Base-by-base conservation (phyloP, 2,797 vertebrate species). In the Oreonectes daqikongensis region DNA sequence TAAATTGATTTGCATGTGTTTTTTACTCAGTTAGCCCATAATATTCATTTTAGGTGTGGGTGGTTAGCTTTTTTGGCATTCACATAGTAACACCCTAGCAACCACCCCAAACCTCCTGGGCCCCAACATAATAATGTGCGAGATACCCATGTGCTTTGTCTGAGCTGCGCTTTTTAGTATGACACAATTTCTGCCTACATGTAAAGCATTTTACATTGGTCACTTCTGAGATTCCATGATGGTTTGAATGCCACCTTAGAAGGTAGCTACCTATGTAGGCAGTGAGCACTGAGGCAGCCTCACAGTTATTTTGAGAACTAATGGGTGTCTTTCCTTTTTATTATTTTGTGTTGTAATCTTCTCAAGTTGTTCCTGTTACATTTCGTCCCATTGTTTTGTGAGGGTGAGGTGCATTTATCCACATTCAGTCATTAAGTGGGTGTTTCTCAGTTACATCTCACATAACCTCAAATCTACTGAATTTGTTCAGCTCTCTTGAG, bases 401-500 rank as follows among this genome's bases (percentile, higher is more conserved):
- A 59, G 26, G 18, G 26, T 59, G 55, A 59, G 55, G 14, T 7
- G 5, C 55, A 30, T 17, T 17, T 12, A 60, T 69, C 20, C 15
- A 18, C 22, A n/a, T 7, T 15, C 26, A 15, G 24, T 72, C 5
- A 52, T 35, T 26, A 4, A 60, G 3, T 8, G 55, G 42, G 15
- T 77, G 53, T 60, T 61, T 50, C 30, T 77, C 42, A 5, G 6
- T 20, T n/a, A 28, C 11, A 69, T 50, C 17, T 61, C 66, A 61
- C 30, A 28, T 48, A 57, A 66, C 61, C 35, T 15, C 10, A 67
- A 67, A 30, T 50, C 24, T 59, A 32, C 12, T 32, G n/a, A 59
- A 75, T 75, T 5, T 46, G 35, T 77, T 69, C 40, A 20, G 30
- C 42, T 77, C 66, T 77, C 42, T 61, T 22, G 63, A 67, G 64